Base-by-base conservation (phyloP, 2,888 invertebrate genomes). In the Megastigmus dorsalis region DNA sequence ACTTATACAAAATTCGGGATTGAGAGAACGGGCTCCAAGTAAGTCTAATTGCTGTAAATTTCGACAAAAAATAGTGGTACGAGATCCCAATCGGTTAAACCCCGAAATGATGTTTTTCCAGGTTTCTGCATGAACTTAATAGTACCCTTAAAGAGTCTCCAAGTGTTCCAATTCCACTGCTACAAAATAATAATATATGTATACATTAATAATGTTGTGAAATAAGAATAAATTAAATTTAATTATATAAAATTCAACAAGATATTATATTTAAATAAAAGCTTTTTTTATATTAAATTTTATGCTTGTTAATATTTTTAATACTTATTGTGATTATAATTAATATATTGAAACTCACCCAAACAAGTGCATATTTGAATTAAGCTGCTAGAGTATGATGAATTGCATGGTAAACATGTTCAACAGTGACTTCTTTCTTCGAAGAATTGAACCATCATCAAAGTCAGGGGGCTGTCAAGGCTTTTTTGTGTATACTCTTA, bases 401-500 rank as follows among this genome's bases (percentile, higher is more conserved):
- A 84, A 99, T 97, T 6, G 95, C 91, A 90, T 99, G 99, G 86
- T 99, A 99, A 78, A 98, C 98, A 88, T 99, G 97, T 89, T 99
- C 98, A 15, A 98, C 95, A 0, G 94, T 93, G 65, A 97, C 96
- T 5, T 97, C 97, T 91, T 89, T n/a, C n/a, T 93, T 84, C 99
- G 91, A 78, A 99, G 89, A 89, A 99, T 99, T 63, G 99, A 91
- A 20, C 98, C 97, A 85, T 97, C 98, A 68, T 94, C 94, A 84
- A 98, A 98, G 89, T 98, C 98, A 79, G 98, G 98, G 9, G 96
- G 95, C 86, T 96, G 95, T 77, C 99, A 99, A 0, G 99, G 97
- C 88, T 99, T 99, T 90, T 99, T 99, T 38, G 99, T 99, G 90
- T 98, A 99, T 1, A 99, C 96, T 80, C 98, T 90, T 84, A 99